These are phyloP conservation scores for Prosopocoilus inquinatus DNA, from an alignment of 2,888 invertebrate species.

Conservation along the genomic window DNA sequence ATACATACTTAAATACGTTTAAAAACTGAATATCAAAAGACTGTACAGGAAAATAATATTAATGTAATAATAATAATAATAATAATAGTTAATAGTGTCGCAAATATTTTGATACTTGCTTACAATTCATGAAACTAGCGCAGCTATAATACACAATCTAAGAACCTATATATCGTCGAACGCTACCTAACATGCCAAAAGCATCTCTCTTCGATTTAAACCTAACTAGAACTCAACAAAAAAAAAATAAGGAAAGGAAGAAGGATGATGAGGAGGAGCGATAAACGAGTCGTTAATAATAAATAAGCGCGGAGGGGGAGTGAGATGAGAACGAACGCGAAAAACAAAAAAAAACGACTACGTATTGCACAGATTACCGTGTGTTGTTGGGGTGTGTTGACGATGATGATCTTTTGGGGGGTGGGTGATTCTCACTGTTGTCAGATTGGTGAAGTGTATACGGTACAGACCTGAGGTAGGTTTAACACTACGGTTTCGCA, in stretches of 20 bases:
- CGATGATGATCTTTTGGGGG: too few species aligned
- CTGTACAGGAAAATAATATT: conserved; percentile 13
- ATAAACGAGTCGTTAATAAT: too few species aligned
- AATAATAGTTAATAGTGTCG: too few species aligned
- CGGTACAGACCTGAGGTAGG: conserved; percentile 10
- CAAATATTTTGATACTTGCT: conserved; percentile 7
- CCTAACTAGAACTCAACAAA: too few species aligned
- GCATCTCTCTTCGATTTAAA: neutral
- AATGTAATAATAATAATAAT: conserved; percentile 5
- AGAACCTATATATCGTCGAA: neutral
- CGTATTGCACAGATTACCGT: too few species aligned
- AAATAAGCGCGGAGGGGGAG: too few species aligned
- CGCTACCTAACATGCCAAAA: conserved; percentile 2
- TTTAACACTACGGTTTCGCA: conserved; percentile 4
- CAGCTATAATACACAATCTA: conserved; percentile 13
- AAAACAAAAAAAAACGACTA: too few species aligned
- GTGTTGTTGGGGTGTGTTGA: too few species aligned
- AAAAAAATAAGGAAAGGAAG: too few species aligned
- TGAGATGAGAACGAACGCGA: too few species aligned
- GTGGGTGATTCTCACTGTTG: too few species aligned
- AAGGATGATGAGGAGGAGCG: too few species aligned
- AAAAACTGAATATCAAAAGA: conserved; percentile 9
- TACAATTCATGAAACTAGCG: conserved; percentile 15
- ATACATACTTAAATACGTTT: conserved; percentile 8
- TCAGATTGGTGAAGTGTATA: neutral